phyloP scores from a whole-genome alignment of 2,113 vertebrate genomes.

The Leucopternis melanops region DNA sequence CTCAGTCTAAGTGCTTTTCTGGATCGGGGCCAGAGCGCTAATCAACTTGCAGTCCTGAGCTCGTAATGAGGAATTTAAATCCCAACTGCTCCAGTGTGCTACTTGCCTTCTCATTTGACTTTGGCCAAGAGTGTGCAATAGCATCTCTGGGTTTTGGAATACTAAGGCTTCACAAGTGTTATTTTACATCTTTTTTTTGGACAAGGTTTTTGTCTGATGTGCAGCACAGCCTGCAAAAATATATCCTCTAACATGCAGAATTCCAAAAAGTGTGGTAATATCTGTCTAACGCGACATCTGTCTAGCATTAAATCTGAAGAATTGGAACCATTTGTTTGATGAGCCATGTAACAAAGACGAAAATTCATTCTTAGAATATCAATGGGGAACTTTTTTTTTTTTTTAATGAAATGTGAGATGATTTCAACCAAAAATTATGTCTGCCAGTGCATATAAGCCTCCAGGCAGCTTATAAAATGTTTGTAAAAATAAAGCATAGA shows the following conservation, averaged over 20 bases:
- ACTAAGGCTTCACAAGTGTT: background rate
- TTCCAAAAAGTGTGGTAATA: slow-evolving; percentile 21
- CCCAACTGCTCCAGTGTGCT: background rate
- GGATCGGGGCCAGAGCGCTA: background rate
- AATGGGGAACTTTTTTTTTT: background rate
- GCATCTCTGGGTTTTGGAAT: slow-evolving; percentile 7
- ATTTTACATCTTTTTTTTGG: slow-evolving; percentile 30
- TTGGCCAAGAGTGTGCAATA: background rate
- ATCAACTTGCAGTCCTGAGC: background rate
- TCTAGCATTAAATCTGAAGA: slow-evolving; percentile 31
- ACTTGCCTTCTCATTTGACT: background rate
- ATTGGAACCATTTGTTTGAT: slow-evolving; percentile 42
- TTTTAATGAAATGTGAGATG: slow-evolving; percentile 12
- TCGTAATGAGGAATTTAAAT: background rate
- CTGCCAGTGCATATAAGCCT: background rate
- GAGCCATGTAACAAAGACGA: background rate
- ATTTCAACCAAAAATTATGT: slow-evolving; percentile 19
- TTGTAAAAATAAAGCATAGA: slow-evolving; percentile 17
- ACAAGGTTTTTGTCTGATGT: background rate
- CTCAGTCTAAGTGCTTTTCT: slow-evolving; percentile 32
- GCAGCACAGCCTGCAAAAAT: slow-evolving; percentile 6
- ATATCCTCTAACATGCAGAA: background rate
- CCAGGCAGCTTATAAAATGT: slow-evolving; percentile 10
- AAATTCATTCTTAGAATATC: slow-evolving; percentile 42
- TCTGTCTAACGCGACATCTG: slow-evolving; percentile 10